These are phyloP conservation scores for Excalfactoria chinensis DNA, from an alignment of 2,113 vertebrate genomes.

Conservation along the genomic window DNA sequence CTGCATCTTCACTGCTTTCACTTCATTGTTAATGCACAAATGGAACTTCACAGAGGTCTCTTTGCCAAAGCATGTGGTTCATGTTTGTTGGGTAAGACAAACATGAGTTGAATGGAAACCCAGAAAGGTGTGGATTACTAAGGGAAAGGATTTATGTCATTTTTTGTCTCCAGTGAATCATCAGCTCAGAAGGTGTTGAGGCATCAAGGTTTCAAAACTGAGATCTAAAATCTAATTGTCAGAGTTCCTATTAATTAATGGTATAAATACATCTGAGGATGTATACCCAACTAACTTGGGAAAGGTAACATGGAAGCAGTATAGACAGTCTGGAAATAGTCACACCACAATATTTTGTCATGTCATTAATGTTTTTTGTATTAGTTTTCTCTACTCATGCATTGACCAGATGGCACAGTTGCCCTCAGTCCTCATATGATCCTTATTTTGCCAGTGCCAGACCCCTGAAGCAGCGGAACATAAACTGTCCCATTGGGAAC, in stretches of 20 bases:
- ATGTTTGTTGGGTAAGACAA: not conserved
- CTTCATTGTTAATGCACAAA: not conserved
- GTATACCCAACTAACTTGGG: not conserved
- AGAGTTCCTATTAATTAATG: not conserved
- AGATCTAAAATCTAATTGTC: not conserved
- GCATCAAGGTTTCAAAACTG: not conserved
- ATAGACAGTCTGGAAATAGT: not conserved
- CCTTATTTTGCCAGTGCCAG: not conserved
- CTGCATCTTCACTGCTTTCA: not conserved
- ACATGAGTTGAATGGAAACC: not conserved
- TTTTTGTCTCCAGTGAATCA: not conserved
- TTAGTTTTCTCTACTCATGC: not conserved
- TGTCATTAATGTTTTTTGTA: accelerated
- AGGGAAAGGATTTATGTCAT: not conserved
- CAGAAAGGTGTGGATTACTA: not conserved
- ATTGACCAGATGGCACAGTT: not conserved
- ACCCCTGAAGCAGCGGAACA: not conserved
- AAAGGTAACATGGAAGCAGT: not conserved
- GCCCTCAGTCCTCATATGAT: not conserved
- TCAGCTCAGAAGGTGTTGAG: not conserved
- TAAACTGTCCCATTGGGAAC: not conserved
- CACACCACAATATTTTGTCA: not conserved
- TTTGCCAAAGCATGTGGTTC: not conserved
- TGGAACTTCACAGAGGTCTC: not conserved
- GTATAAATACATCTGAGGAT: not conserved